These are phyloP conservation scores for Meiosimyza platycephala DNA, from an alignment of 2,888 invertebrate genomes.

Conservation along the genomic window DNA sequence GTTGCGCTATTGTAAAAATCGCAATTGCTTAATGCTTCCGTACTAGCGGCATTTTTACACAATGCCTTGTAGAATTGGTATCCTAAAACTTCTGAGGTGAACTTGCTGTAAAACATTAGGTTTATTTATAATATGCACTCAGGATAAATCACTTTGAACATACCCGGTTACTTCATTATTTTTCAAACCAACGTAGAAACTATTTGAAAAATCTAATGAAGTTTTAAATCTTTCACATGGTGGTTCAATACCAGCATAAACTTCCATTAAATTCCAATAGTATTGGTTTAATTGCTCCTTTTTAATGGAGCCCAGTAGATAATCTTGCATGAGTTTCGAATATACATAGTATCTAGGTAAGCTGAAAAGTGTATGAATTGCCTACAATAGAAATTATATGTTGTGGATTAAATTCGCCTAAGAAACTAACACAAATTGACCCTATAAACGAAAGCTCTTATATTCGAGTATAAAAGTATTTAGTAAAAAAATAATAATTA, in stretches of 20 bases:
- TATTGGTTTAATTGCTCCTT: not conserved
- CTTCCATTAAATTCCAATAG: slow-evolving; percentile 72
- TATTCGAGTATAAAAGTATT: too few species aligned
- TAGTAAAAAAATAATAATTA: too few species aligned
- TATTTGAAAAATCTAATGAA: slow-evolving; percentile 78
- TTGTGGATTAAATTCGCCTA: not conserved
- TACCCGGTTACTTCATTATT: slow-evolving; percentile 45
- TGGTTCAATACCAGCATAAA: slow-evolving; percentile 73
- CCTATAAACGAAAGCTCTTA: too few species aligned
- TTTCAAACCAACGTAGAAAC: slow-evolving; percentile 70
- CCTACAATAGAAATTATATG: slow-evolving; percentile 58
- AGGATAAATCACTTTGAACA: not conserved
- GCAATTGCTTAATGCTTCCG: too few species aligned
- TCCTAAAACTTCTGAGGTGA: too few species aligned
- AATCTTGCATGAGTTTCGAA: slow-evolving; percentile 7
- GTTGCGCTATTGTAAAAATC: too few species aligned
- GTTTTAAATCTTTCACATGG: slow-evolving; percentile 71
- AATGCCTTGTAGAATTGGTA: too few species aligned
- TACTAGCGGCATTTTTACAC: too few species aligned
- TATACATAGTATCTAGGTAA: slow-evolving; percentile 70
- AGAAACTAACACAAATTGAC: too few species aligned
- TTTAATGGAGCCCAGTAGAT: slow-evolving; percentile 66
- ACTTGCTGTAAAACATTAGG: too few species aligned
- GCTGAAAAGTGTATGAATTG: slow-evolving; percentile 75
- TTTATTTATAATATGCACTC: too few species aligned